Percentiles rank a stretch among this genome's conserved stretches.
Conservation (phyloP, 2,113 vertebrate genomes). For the Phylloscopus whistleri region DNA sequence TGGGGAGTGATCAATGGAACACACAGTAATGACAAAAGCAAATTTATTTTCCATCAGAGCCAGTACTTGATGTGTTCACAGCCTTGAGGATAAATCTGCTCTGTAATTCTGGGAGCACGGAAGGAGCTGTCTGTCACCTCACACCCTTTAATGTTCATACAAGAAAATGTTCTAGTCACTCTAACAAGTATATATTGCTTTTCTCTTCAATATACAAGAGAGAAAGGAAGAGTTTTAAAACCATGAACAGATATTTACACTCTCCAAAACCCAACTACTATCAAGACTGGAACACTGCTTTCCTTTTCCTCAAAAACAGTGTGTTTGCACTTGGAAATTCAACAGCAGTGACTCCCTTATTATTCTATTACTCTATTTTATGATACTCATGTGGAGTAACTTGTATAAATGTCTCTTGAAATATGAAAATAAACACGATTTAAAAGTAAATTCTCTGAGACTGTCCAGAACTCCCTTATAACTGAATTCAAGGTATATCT, state of each 20-base stretch:
- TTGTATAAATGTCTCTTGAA: not conserved
- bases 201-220: not conserved
- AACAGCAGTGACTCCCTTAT: not conserved
- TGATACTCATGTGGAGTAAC: not conserved
- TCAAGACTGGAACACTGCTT: not conserved
- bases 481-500: not conserved
- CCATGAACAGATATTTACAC: not conserved
- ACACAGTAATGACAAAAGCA: not conserved
- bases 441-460: not conserved
- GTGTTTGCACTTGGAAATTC: not conserved
- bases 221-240: not conserved
- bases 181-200: not conserved
- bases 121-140: not conserved
- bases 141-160: not conserved
- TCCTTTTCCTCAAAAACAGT: not conserved
- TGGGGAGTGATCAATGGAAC: not conserved
- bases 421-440: not conserved
- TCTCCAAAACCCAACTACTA: not conserved
- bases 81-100: not conserved
- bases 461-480: not conserved
- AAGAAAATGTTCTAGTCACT: not conserved
- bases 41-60: not conserved
- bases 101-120: not conserved
- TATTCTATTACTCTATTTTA: not conserved
- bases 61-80: not conserved